Evolutionary conservation across 2,797 vertebrate genomes (phyloP).

Genomic region (Sebastes vulpes): DNA sequence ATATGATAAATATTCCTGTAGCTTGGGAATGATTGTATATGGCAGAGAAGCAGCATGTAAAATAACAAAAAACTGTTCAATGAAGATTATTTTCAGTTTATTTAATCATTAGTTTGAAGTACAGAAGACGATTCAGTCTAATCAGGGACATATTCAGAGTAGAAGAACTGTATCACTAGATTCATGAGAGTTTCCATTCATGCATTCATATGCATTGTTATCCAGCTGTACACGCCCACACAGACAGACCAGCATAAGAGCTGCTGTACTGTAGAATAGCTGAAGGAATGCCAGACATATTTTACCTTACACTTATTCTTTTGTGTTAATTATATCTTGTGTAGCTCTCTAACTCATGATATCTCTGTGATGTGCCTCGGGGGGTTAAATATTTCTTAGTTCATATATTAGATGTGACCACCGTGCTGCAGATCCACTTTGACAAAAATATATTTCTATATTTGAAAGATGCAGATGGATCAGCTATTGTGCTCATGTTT

Average conservation of each 20-base stretch:
- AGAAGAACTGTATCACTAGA: not conserved
- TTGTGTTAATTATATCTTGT: not conserved
- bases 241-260: constrained; percentile 2
- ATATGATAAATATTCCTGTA: not conserved
- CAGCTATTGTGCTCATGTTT: not conserved
- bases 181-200: constrained; percentile 32
- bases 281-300: constrained; percentile 24
- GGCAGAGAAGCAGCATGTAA: no score
- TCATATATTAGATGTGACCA: not conserved
- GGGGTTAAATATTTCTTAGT: not conserved
- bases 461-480: not conserved
- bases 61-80: not conserved
- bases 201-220: not conserved
- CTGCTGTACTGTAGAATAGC: not conserved
- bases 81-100: not conserved
- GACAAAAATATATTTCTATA: not conserved
- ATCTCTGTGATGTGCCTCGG: not conserved
- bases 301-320: not conserved
- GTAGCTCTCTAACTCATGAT: not conserved
- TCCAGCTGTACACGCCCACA: constrained; percentile 20
- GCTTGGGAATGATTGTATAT: not conserved
- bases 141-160: not conserved
- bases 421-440: not conserved
- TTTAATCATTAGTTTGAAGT: not conserved
- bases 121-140: not conserved